A percentile compares a stretch with the other conserved stretches of the same genome.
phyloP scores from a whole-genome alignment of 2,797 vertebrate species.

The Odontamblyopus rebecca region DNA sequence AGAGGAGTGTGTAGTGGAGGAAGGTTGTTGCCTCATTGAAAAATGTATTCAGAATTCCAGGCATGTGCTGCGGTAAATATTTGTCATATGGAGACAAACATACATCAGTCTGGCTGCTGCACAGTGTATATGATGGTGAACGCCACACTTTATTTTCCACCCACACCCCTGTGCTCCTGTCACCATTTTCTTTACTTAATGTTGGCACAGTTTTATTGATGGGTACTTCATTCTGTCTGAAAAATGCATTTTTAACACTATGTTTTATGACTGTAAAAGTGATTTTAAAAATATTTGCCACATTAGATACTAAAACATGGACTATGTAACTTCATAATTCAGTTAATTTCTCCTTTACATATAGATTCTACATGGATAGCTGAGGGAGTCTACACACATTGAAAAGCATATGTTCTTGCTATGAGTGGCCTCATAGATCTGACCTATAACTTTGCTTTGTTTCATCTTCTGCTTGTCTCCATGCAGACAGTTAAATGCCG shows the following conservation, averaged over 20 bases:
- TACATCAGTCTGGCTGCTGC: constrained; percentile 62
- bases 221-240: constrained; percentile 19
- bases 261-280: not conserved
- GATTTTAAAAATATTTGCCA: not conserved
- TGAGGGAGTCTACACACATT: too few species aligned
- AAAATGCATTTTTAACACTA: constrained; percentile 5
- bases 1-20: constrained; percentile 33
- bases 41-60: constrained; percentile 61
- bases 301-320: too few species aligned
- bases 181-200: constrained; percentile 25
- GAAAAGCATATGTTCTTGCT: too few species aligned
- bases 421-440: too few species aligned
- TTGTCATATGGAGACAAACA: constrained; percentile 74
- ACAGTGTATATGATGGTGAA: constrained; percentile 47
- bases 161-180: constrained; percentile 22
- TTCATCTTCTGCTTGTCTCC: too few species aligned
- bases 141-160: constrained; percentile 1
- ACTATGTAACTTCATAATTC: too few species aligned
- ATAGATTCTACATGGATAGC: too few species aligned
- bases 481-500: too few species aligned
- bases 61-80: constrained; percentile 75
- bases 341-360: too few species aligned
- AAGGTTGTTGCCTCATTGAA: constrained; percentile 60
- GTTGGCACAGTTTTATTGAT: constrained; percentile 30
- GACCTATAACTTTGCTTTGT: too few species aligned